Evolutionary conservation across 1,140 invertebrate species (phyloP), one percentile per base, ranked within the genome.

Genomic region (Bombus sylvicola): DNA sequence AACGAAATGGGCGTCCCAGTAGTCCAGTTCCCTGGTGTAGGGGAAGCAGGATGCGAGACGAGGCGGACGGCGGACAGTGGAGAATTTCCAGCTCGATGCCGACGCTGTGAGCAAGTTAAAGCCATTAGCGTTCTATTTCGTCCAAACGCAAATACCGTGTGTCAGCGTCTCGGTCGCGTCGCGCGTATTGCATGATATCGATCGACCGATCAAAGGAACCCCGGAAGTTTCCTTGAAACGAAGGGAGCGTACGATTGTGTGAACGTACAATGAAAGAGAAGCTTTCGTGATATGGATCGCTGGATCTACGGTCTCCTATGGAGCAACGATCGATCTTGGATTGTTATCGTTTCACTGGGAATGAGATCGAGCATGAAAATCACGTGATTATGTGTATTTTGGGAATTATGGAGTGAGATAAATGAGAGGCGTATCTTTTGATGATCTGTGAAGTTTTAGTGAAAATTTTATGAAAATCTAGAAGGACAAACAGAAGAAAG

Each of bases 51-150:
- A 37, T 43, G 41, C 41, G 43, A 78, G 34, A 41, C 64, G 73
- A 75, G 71, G 71, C 41, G 31, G 73, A 75, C 41, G 47, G 47
- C 47, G 47, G 47, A 62, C 28, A 64, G 39, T 8, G 37, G 76
- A 71, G 83, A 80, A 80, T 84, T 80, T 71, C 66, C 76, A 72
- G 47, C 37, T 71, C 53, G 66, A n/a, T 78, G 18, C 66, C 28
- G 53, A 9, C n/a, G 31, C 25, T 28, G 43, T 25, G 81, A 62
- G 77, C 66, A 69, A 84, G 83, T 79, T 84, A 69, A 37, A 84
- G 9, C 83, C 76, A 84, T 84, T 84, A 84, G 53, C 76, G 75
- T 31, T 80, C 69, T 74, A 22, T 71, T 69, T 78, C 74, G 53
- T 71, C 10, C 15, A 34, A 73, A 68, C 82, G 53, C n/a, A 41